Evolutionary conservation across 2,888 invertebrate genomes (phyloP), one percentile per base, ranked within the genome.

Genomic region (Adineta ricciae): DNA sequence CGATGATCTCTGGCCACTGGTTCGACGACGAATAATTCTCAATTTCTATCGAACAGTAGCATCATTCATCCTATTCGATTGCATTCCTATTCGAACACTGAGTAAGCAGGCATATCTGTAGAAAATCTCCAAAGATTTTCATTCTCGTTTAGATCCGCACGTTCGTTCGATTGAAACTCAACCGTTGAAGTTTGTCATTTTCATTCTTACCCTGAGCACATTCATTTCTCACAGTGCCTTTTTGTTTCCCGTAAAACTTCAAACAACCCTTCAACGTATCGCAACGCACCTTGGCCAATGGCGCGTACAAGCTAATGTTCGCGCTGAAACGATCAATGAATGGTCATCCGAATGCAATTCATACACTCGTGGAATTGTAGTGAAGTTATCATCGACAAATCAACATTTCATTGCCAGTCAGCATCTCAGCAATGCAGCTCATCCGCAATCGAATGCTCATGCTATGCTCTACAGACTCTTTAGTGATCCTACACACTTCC

Each of bases 201-300:
- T 41, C 8, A 41, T 78, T 41, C n/a, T 78, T 24, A 41, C n/a
- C 9, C 14, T 78, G 2, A 78, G 38, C 11, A 78, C 78, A 78
- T 41, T 78, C n/a, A 11, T 41, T 14, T 41, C 41, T 78, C 78
- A 78, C n/a, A 41, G 38, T 78, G 41, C 78, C 0, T 78, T 78
- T 41, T 41, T 78, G 41, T 78, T 78, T 78, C 78, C 78, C 2
- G 78, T 78, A 24, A 78, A 78, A 78, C 78, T 78, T 78, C 78
- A 38, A 78, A 78, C 78, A 8, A 41, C 78, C 9, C n/a, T 78
- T 41, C 38, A 78, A 41, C 78, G 78, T 41, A 41, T 78, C n/a
- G 78, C 78, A 41, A n/a, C 78, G 41, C 78, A 78, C 41, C 78
- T 78, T 41, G 78, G 78, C n/a, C 78, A 78, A 78, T 78, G 78